These are phyloP conservation scores for Pinctada fucata DNA, from an alignment of 2,888 invertebrate genomes.

Conservation along the genomic window DNA sequence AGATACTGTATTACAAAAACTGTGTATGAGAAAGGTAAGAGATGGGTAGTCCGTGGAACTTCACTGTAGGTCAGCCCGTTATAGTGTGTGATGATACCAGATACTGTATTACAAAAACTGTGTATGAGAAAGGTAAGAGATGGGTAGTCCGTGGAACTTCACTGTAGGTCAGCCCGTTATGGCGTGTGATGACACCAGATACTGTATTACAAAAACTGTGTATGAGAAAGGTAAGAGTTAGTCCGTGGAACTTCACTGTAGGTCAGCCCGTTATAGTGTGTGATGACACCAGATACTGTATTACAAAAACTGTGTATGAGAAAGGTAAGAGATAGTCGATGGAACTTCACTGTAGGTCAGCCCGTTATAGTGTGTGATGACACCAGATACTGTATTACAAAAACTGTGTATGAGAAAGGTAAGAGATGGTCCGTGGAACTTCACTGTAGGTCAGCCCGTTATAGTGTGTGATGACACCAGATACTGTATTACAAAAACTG, in stretches of 20 bases:
- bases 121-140: constrained; percentile 15
- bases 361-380: not conserved
- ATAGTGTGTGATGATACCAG: not conserved
- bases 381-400: constrained; percentile 5
- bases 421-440: not conserved
- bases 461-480: too few species aligned
- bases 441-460: too few species aligned
- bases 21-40: too few species aligned
- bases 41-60: constrained; percentile 17
- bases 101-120: constrained; percentile 18
- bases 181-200: not conserved
- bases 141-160: constrained; percentile 15
- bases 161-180: not conserved
- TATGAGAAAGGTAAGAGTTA: constrained; percentile 12
- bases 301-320: constrained; percentile 18
- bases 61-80: not conserved
- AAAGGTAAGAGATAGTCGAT: constrained; percentile 8
- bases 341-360: constrained; percentile 12
- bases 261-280: not conserved
- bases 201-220: constrained; percentile 19
- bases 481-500: too few species aligned
- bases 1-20: too few species aligned
- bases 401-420: constrained; percentile 21
- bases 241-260: constrained; percentile 15
- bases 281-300: not conserved